These are phyloP conservation scores for Sebastes baramenuke DNA, from an alignment of 2,797 vertebrate species.

Conservation along the genomic window DNA sequence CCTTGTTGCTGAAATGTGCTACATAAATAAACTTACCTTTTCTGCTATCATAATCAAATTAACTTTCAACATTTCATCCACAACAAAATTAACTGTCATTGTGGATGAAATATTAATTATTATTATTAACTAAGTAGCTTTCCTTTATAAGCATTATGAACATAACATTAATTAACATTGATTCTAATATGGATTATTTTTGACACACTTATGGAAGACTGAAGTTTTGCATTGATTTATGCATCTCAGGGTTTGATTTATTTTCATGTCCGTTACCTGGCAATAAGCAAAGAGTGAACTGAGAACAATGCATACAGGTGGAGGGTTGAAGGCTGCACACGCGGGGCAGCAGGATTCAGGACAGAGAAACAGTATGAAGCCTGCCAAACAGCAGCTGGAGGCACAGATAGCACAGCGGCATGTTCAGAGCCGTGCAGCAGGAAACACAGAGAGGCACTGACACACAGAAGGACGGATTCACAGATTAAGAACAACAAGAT, in stretches of 20 bases:
- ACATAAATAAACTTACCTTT: too few species aligned
- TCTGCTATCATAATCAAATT: not conserved
- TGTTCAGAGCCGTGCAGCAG: constrained; percentile 53
- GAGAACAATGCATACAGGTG: constrained; percentile 11
- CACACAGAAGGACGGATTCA: constrained; percentile 29
- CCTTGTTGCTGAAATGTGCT: too few species aligned
- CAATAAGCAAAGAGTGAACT: constrained; percentile 7
- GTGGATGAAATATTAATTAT: not conserved
- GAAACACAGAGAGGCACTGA: constrained; percentile 28
- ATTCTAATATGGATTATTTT: not conserved
- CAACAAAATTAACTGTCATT: not conserved
- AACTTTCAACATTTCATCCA: not conserved
- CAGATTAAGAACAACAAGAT: constrained; percentile 36
- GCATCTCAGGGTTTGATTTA: not conserved
- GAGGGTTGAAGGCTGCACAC: constrained; percentile 24
- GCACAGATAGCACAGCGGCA: constrained; percentile 60
- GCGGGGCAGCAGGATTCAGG: constrained; percentile 14
- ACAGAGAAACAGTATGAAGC: constrained; percentile 40
- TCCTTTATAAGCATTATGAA: not conserved
- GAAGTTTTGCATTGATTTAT: not conserved
- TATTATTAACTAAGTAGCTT: too few species aligned
- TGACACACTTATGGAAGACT: not conserved
- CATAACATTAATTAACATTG: not conserved
- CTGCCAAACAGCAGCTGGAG: constrained; percentile 66
- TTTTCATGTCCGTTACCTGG: not conserved